Base-by-base conservation (phyloP, 1,140 invertebrate genomes). In the Saccostrea glomerata region DNA sequence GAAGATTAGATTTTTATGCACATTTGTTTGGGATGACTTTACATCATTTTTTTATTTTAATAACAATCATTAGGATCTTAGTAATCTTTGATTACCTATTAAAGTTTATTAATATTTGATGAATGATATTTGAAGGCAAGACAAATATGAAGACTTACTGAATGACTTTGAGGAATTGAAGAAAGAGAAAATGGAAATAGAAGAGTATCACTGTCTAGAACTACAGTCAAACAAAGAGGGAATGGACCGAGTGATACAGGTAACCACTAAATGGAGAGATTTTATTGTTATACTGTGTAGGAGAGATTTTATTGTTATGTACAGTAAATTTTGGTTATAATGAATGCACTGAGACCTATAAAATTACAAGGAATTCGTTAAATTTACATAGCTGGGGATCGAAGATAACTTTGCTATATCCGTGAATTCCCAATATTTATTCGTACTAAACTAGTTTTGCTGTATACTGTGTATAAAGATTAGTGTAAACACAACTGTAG, bases 141-240 rank as follows among this genome's bases (percentile, higher is more conserved):
- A 86, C 36, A 86, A 70, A 70, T 86, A 86, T 86, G 85, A 86
- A 70, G 9, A 4, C 54, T 36, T 86, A 54, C 58, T 86, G 17
- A 66, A 70, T n/a, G 85, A 86, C 40, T 70, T 70, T 23, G 60
- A 63, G 4, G 60, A 54, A 47, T 60, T 86, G 13, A 58, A 86
- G 60, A 86, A n/a, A 17, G 85, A 86, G 60, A 70, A 70, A 15
- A 54, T 70, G 20, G 85, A 86, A n/a, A 70, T 86, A 36, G 63
- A 63, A 23, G 70, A 63, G 40, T 86, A 70, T 70, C 85, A 86
- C n/a, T 23, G 54, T 60, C 85, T 86, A 15, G 85, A 86, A 36
- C n/a, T 40, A 3, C 17, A 86, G 54, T 40, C 85, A 11, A 40
- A 70, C 36, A 47, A 86, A 60, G 85, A 86, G 54, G 70, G 70